Percentiles rank a stretch among this genome's conserved stretches.
Evolutionary conservation across 2,797 vertebrate species (phyloP).

Genomic region (Tolypeutes matacus): DNA sequence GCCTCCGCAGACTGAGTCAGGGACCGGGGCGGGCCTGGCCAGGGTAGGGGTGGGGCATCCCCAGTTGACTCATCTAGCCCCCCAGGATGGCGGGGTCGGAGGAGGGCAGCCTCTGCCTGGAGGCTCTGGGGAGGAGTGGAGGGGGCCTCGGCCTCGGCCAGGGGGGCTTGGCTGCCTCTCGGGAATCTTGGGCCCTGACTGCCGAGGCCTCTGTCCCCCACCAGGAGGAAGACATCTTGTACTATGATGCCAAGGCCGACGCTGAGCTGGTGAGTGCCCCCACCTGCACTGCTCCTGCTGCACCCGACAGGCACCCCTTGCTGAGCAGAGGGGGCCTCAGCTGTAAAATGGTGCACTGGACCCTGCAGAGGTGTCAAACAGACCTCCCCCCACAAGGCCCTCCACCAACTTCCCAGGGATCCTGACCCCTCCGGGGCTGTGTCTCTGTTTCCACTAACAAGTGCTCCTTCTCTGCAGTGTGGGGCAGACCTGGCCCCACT

Average conservation of each 20-base stretch:
- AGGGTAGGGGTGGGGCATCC: not conserved
- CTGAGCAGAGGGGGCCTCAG: not conserved
- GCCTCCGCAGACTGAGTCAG: not conserved
- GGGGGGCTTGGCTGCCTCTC: not conserved
- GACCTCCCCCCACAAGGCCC: not conserved
- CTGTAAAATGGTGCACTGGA: not conserved
- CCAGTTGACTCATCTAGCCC: conserved; percentile 75
- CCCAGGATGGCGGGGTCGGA: conserved; percentile 55
- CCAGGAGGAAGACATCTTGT: conserved; percentile 97
- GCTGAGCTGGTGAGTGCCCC: conserved; percentile 95
- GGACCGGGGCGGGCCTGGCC: not conserved
- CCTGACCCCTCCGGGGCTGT: not conserved
- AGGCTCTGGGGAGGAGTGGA: not conserved
- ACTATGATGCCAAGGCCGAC: conserved; percentile 98
- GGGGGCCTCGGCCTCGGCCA: not conserved
- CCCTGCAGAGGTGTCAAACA: not conserved
- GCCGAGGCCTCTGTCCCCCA: conserved; percentile 85
- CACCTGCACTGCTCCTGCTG: not conserved
- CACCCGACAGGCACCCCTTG: not conserved
- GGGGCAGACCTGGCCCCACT: accelerated
- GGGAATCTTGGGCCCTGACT: not conserved
- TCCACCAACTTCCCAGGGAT: not conserved
- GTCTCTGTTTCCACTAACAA: not conserved
- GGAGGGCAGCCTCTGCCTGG: not conserved
- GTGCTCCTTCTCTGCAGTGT: not conserved